These are phyloP conservation scores for Pterophyllum scalare DNA, from an alignment of 2,113 vertebrate genomes.

Conservation along the genomic window DNA sequence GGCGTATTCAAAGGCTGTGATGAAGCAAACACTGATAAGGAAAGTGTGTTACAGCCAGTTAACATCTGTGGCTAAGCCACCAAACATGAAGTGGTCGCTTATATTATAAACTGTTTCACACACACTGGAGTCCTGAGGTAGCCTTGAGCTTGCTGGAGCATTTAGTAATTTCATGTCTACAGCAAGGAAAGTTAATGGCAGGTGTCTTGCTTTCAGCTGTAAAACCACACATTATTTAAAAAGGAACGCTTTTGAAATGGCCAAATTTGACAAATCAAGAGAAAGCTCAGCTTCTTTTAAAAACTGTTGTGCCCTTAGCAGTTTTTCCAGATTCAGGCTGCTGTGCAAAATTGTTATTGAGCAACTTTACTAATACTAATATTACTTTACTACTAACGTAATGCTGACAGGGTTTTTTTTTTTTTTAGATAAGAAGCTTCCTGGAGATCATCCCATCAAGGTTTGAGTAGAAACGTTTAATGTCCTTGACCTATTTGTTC, in stretches of 20 bases:
- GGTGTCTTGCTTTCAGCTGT: no score
- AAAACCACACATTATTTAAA: no score
- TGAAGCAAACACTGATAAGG: no score
- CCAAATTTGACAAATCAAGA: no score
- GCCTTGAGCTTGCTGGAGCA: background rate
- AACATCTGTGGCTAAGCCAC: background rate
- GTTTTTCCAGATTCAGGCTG: background rate
- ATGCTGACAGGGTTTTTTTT: background rate
- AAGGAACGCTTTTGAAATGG: no score
- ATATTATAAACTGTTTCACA: background rate
- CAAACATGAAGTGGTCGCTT: no score
- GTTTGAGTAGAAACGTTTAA: background rate
- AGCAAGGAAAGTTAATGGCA: no score
- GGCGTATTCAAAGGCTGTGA: background rate
- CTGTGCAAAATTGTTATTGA: background rate
- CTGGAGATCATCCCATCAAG: background rate
- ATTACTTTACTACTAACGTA: background rate
- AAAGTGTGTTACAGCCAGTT: no score
- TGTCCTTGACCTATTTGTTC: conserved; percentile 2
- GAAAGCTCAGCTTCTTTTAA: no score
- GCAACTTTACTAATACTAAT: background rate
- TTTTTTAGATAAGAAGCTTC: background rate
- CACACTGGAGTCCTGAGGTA: background rate
- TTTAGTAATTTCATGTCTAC: background rate
- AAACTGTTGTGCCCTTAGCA: no score